Base-by-base conservation (phyloP, 1,140 invertebrate species). In the Wasmannia auropunctata region DNA sequence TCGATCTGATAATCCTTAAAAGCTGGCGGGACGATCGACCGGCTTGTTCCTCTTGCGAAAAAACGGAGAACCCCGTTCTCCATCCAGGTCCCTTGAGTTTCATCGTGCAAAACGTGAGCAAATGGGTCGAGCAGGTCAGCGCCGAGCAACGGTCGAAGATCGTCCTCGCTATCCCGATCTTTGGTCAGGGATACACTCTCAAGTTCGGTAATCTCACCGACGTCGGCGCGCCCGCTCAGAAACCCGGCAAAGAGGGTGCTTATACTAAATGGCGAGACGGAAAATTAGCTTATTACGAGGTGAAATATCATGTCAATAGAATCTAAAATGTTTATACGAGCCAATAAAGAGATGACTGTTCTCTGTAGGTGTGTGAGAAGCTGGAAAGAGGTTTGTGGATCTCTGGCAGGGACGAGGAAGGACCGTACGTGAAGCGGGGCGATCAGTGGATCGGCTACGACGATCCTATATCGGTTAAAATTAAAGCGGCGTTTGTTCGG, bases 371-470 rank as follows among this genome's bases (percentile, higher is more conserved):
- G 19, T 98, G 97, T 88, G 96, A 97, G 90, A 95, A 96, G 87
- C 91, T 96, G 65, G 96, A 97, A 88, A 96, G 96, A 8, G 70
- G 76, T 8, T 95, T 95, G 40, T 98, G 97, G 96, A 91, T 90
- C 2, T 95, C 94, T 67, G 94, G 95, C 7, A 95, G 96, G 79
- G 97, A 98, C 89, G 95, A 96, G 56, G 96, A 96, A n/a, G 97
- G 97, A 46, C 96, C 98, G 0, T 98, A 97, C 91, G 95, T 97
- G 14, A 96, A 97, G 16, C 96, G 96, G 34, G 97, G 96, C 11
- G 96, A 98, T 90, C 97, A 98, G 89, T 98, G 98, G 98, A 96
- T 98, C 58, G 97, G 97, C 1, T 98, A 97, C 91, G 98, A 99
- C 85, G 97, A 98, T 91, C 95, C 95, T 0, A 93, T 96, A 22